Conservation (phyloP, 2,113 vertebrate species). For the Beaufortia kweichowensis region DNA sequence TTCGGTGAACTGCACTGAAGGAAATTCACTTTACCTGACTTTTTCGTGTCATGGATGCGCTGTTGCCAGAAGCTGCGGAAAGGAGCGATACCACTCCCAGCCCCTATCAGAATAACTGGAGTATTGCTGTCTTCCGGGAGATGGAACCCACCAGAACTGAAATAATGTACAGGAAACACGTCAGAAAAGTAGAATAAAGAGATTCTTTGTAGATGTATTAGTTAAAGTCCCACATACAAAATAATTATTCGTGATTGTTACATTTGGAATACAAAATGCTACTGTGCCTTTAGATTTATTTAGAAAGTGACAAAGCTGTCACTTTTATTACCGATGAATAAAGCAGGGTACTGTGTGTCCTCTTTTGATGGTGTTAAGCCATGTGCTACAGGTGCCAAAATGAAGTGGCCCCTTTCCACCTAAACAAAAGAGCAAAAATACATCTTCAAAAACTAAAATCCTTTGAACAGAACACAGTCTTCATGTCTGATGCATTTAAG, state of each 20-base stretch:
- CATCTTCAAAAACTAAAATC: not conserved
- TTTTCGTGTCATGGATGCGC: constrained; percentile 71
- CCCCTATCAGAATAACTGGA: constrained; percentile 78
- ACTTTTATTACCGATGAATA: constrained; percentile 72
- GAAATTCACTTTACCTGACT: constrained; percentile 68
- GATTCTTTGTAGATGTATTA: too few species aligned
- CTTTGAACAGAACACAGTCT: not conserved
- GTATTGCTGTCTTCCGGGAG: constrained; percentile 71
- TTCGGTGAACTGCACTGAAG: not conserved
- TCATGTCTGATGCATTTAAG: not conserved
- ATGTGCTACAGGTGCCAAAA: constrained; percentile 82
- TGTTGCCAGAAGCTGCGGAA: constrained; percentile 82
- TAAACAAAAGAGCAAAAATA: constrained; percentile 49
- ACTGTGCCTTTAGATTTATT: not conserved
- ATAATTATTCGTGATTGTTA: too few species aligned
- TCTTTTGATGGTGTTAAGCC: constrained; percentile 74
- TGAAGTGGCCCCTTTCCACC: constrained; percentile 80
- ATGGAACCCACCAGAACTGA: constrained; percentile 76
- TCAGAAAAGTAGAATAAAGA: constrained; percentile 57
- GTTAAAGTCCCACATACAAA: too few species aligned
- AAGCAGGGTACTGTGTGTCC: constrained; percentile 76
- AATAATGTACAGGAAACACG: constrained; percentile 53
- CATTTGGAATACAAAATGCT: not conserved
- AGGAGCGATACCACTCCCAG: constrained; percentile 82
- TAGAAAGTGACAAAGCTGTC: not conserved